These are phyloP conservation scores for Bhutanitis thaidina DNA, from an alignment of 2,888 invertebrate species.

Conservation along the genomic window DNA sequence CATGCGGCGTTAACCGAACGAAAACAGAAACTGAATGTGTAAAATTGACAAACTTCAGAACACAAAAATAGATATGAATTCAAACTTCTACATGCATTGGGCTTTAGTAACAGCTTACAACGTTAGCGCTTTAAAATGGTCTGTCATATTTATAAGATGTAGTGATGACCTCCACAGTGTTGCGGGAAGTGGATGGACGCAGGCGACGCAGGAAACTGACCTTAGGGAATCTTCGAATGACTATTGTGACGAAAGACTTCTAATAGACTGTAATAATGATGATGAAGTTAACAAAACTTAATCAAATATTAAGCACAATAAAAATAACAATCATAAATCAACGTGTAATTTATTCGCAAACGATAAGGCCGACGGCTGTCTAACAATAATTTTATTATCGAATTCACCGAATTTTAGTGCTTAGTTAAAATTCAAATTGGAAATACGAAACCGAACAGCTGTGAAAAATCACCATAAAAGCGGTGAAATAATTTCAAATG, in stretches of 20 bases:
- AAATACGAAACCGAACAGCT: not conserved
- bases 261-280: no score
- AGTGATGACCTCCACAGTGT: not conserved
- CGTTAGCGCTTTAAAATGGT: constrained; percentile 34
- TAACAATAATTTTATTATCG: not conserved
- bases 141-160: no score
- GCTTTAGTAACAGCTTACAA: not conserved
- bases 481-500: not conserved
- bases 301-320: no score
- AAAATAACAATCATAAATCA: no score
- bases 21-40: constrained; percentile 10
- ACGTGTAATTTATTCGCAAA: not conserved
- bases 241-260: no score
- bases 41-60: constrained; percentile 9
- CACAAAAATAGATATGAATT: not conserved
- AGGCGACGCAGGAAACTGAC: not conserved
- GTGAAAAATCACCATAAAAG: constrained; percentile 1
- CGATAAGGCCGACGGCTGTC: not conserved
- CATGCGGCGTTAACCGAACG: constrained; percentile 30
- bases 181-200: no score
- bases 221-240: no score
- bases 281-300: no score
- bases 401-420: not conserved
- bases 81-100: no score
- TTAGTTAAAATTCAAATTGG: not conserved